Evolutionary conservation across 2,888 invertebrate species (phyloP).

Genomic region (Halocaridina rubra): DNA sequence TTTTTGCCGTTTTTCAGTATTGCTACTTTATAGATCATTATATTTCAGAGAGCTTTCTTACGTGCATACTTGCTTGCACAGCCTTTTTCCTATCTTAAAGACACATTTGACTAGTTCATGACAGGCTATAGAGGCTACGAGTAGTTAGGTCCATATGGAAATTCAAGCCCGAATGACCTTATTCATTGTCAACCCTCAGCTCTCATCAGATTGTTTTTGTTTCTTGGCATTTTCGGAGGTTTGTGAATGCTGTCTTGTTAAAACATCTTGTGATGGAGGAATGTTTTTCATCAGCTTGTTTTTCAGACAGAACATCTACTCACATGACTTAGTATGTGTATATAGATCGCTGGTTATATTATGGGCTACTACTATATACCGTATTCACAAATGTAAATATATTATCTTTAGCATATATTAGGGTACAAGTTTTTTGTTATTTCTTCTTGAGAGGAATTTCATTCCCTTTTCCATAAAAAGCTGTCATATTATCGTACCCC

Average conservation of each 20-base stretch:
- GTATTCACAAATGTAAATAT: too few relatives aligned
- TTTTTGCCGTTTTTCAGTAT: too few relatives aligned
- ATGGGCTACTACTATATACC: too few relatives aligned
- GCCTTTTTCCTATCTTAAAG: not conserved
- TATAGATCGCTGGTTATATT: too few relatives aligned
- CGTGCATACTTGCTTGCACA: not conserved
- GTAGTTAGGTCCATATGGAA: not conserved
- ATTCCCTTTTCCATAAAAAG: too few relatives aligned
- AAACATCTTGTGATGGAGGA: not conserved
- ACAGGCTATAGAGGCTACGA: not conserved
- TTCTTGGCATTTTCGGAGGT: not conserved
- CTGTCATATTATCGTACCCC: too few relatives aligned
- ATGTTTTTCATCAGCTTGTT: not conserved
- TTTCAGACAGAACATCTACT: not conserved
- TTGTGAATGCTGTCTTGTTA: not conserved
- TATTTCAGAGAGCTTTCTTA: too few relatives aligned
- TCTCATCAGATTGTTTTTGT: not conserved
- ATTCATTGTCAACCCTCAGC: not conserved
- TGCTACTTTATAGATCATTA: too few relatives aligned
- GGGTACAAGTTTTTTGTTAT: too few relatives aligned
- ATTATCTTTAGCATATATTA: too few relatives aligned
- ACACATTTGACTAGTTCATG: not conserved
- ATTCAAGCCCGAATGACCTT: not conserved
- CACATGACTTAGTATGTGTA: too few relatives aligned
- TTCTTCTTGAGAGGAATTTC: too few relatives aligned